Evolutionary conservation across 2,113 vertebrate genomes (phyloP).

Genomic region (Caranx melampygus): DNA sequence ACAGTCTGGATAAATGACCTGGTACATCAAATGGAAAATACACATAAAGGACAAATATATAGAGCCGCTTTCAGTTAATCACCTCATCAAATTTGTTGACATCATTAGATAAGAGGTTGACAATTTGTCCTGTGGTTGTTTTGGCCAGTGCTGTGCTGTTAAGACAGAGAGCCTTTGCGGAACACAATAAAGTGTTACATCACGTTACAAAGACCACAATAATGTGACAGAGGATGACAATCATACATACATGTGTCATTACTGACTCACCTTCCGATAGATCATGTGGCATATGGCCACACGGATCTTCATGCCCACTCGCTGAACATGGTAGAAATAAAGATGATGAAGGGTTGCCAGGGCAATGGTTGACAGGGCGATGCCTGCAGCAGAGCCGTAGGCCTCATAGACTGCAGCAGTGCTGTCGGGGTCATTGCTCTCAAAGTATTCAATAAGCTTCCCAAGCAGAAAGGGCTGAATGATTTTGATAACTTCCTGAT

Average conservation of each 20-base stretch:
- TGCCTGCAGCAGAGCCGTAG: conserved; percentile 83
- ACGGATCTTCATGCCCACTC: conserved; percentile 91
- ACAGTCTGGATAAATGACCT: not conserved
- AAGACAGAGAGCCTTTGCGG: conserved; percentile 88
- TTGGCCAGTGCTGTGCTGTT: conserved; percentile 88
- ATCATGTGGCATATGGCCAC: conserved; percentile 97
- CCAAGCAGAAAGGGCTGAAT: conserved; percentile 91
- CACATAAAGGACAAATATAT: not conserved
- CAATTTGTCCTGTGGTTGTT: conserved; percentile 94
- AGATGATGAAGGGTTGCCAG: conserved; percentile 88
- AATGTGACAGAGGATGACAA: not conserved
- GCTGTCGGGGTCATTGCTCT: conserved; percentile 70
- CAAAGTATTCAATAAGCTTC: conserved; percentile 90
- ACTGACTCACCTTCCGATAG: conserved; percentile 90
- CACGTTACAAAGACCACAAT: not conserved
- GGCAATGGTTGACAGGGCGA: conserved; percentile 83
- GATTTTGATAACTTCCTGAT: conserved; percentile 88
- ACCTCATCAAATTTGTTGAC: conserved; percentile 97
- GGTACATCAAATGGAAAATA: not conserved
- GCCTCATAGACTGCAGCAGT: conserved; percentile 68
- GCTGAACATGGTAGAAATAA: conserved; percentile 92
- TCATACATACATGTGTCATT: not conserved
- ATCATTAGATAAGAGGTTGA: conserved; percentile 94
- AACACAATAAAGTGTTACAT: conserved; percentile 25
- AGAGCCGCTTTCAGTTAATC: not conserved